Evolutionary conservation across 1,140 invertebrate genomes (phyloP), one percentile per base, ranked within the genome.

Genomic region (Pectinophora gossypiella): DNA sequence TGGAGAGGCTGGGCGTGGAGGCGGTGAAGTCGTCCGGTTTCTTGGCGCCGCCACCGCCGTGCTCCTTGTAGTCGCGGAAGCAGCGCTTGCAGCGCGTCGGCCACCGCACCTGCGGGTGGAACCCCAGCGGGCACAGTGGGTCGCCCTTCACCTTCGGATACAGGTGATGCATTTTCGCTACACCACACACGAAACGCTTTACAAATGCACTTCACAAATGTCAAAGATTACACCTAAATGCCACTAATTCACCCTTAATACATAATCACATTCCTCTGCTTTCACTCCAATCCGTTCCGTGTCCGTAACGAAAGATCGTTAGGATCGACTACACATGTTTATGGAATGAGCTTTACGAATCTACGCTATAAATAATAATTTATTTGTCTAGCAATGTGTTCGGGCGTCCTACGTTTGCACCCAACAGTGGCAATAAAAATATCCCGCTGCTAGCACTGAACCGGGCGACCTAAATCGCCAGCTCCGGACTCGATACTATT

Each of bases 41-140:
- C 71, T 90, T 89, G 19, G 90, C 91, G 9, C 90, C 89, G 72
- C 91, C 91, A 12, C 93, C 93, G 12, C 93, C 94, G 86, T 96
- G 95, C 70, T 97, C 95, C 82, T 96, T 97, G 85, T 97, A 97
- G 76, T 97, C 96, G 90, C 96, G 93, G 89, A 97, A 97, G 84
- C 96, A 98, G 61, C 96, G 89, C 88, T 97, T 97, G 88, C 96
- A 97, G 60, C 95, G 90, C 35, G 95, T 97, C 12, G 96, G 96
- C 94, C 96, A 97, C 61, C 96, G 91, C 56, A 96, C 95, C 89
- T 97, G 96, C 16, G 96, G 96, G 88, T 97, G 95, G 77, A 98
- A 98, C n/a, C 96, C 96, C 71, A 97, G 88, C 19, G 95, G 95
- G 78, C 96, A 97, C 49, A 97, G 87, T 35, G 95, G 94, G 78